Evolutionary conservation across 2,113 vertebrate genomes (phyloP), one percentile per base, ranked within the genome.

Genomic region (Xenopus laevis): DNA sequence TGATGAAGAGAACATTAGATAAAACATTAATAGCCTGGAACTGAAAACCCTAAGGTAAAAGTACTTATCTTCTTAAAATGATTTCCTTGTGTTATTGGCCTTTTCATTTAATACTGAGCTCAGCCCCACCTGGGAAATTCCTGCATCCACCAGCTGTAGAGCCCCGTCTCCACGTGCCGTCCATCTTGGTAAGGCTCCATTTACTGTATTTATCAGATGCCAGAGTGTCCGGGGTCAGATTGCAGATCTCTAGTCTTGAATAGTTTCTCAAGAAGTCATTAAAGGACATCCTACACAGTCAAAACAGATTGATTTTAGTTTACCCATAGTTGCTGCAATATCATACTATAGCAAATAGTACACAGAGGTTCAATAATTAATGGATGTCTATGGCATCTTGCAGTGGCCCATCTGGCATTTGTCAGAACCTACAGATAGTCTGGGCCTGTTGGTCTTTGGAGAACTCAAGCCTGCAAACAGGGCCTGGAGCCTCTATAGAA

Each of bases 121-220:
- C 47, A 13, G 47, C 58, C 84, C 80, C 88, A 96, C 95, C 82
- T 17, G 93, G 87, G 69, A 93, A 86, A 83, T 98, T 98, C 78
- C 96, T 86, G 90, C 97, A 98, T 72, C 96, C 95, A 1, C 96
- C 97, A 0, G 97, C 97, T 0, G 97, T 98, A 72, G 95, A 95
- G 33, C 97, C 97, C 64, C 82, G 84, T 74, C 96, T 89, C 97
- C 97, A 99, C 82, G 71, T 92, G 40, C 96, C 95, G 0, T 95
- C 92, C 44, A 91, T 91, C 83, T 95, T 95, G 78, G 83, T 85
- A 77, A 97, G 87, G 4, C 92, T 95, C 96, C 97, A 98, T 65
- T 94, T 95, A 82, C 94, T 95, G 74, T 93, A 89, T 0, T 68
- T 83, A 8, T 96, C 91, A 0, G 91, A 89, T 0, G 82, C 69